Evolutionary conservation across 2,888 invertebrate species (phyloP).

Genomic region (Toxonevra muliebris): DNA sequence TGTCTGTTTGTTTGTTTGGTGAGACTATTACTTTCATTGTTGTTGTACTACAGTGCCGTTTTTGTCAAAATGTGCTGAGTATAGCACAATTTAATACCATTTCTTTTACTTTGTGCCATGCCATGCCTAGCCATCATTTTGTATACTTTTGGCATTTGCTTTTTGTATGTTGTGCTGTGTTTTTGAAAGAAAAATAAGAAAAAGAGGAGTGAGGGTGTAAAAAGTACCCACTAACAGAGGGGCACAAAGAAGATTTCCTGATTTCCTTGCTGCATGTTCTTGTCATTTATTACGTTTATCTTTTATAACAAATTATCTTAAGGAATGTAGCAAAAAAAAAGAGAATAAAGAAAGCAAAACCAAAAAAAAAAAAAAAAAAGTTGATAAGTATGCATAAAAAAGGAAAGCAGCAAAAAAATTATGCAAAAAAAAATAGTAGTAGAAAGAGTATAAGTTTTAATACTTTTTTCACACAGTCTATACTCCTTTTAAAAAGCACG

Average conservation of each 20-base stretch:
- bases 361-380: not conserved
- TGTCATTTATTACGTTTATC: conserved; percentile 61
- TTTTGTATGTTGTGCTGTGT: conserved; percentile 10
- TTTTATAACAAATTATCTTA: conserved; percentile 58
- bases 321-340: not conserved
- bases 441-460: too few species aligned
- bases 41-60: conserved; percentile 15
- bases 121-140: not conserved
- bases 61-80: conserved; percentile 45
- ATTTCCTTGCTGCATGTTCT: conserved; percentile 37
- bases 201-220: too few species aligned
- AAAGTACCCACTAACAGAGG: too few species aligned
- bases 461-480: too few species aligned
- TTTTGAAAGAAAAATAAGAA: not conserved
- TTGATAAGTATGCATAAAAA: too few species aligned
- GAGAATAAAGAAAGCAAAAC: not conserved
- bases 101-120: too few species aligned
- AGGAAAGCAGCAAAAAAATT: too few species aligned
- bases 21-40: not conserved
- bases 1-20: not conserved
- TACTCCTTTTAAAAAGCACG: too few species aligned
- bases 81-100: conserved; percentile 43
- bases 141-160: not conserved
- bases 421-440: too few species aligned
- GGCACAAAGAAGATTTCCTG: too few species aligned